Evolutionary conservation across 2,888 invertebrate genomes (phyloP), one percentile per base, ranked within the genome.

Genomic region (Galeopsomyia nigrocyanea): DNA sequence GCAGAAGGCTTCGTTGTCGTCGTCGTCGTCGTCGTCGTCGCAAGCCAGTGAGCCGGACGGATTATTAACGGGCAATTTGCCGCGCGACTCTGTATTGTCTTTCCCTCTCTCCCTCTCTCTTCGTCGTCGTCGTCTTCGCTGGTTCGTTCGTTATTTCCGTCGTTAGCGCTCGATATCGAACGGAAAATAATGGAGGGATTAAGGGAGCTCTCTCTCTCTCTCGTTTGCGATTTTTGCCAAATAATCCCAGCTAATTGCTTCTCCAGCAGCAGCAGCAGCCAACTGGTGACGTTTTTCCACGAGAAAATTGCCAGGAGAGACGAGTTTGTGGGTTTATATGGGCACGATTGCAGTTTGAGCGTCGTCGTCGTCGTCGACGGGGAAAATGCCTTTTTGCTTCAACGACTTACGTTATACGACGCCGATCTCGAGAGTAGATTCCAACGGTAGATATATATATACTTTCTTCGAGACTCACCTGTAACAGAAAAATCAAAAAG

Each of bases 61-160:
- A 84, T 85, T 86, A 85, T 85, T 85, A 84, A 84, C 84, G 86
- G 83, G 83, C 83, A 85, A 86, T 85, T 85, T 86, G 84, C 83
- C 82, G 83, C 82, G 84, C 80, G 82, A 82, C 84, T 84, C 85
- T 84, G 84, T 84, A 84, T 86, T 85, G 84, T 82, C 82, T 83
- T 82, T 70, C 75, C 69, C 67, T 63, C 51, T 56, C 58, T 82
- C 82, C 83, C 82, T 70, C 75, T 71, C 67, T 63, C 51, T 56
- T 63, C 68, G 65, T 65, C 67, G 47, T 56, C 66, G 58, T 66
- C 63, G 57, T 39, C 68, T 65, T 71, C 64, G 68, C 67, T 72
- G 68, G 74, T 66, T 75, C 76, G 64, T 68, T 63, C 66, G 65
- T 75, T 78, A 77, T 78, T 79, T 75, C 75, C 74, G 66, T 56